Base-by-base conservation (phyloP, 1,140 invertebrate genomes). In the Meloidogyne exigua region DNA sequence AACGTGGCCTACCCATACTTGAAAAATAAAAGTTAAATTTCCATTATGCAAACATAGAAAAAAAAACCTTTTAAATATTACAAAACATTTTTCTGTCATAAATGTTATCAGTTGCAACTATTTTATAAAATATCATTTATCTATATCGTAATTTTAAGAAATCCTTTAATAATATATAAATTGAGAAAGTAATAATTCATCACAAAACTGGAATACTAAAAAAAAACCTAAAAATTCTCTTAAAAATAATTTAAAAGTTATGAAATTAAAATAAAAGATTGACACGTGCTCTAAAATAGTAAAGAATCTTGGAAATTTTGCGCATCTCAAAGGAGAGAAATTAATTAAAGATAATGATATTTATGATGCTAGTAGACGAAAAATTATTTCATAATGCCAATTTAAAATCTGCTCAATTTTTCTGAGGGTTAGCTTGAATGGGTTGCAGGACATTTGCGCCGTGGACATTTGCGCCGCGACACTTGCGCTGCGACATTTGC, bases 1-100 rank as follows among this genome's bases (percentile, higher is more conserved):
- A 68, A 23, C 66, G 66, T 42, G 66, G 66, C 10, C 39, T 68
- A 7, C 66, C 21, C 66, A 68, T 68, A 68, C 49, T 57, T 1
- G 12, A 42, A 42, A 10, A 42, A 2, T 13, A 44, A 44, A 13
- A 10, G 13, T 18, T 4, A 49, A 32, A 32, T 32, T 32, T 32
- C 7, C 7, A 3, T 7, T 32, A 3, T 32, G 28, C 7, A 32
- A 32, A 32, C 2, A 32, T 32, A 32, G 1, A 44, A 44, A 49
- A 18, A 49, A 18, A 49, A 49, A 49, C 44, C 44, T 49, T 49
- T 49, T 49, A 49, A 49, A 49, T 0, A 12, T 13, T 2, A 18
- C 44, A 49, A 44, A 18, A 7, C 44, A 49, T 49, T 49, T 49
- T 49, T 15, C 18, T 1, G 44, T 18, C 44, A 49, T 18, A 49